A percentile compares a stretch with the other conserved stretches of the same genome.
Evolutionary conservation across 2,888 invertebrate species (phyloP).

Genomic region (Hololepta plana): DNA sequence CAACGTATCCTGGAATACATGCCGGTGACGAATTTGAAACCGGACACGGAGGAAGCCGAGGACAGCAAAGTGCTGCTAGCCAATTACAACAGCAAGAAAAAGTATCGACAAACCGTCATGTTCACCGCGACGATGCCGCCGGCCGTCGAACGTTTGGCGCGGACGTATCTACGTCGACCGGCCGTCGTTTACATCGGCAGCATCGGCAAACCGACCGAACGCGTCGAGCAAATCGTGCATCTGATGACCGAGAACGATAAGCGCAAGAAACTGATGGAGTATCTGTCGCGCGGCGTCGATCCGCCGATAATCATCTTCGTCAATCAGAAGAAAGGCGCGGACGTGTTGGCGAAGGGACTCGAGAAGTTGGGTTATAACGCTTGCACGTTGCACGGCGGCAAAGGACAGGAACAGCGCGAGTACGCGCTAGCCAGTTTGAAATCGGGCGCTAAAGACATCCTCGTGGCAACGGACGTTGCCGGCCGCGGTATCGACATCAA

Average conservation of each 20-base stretch:
- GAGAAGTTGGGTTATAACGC: conserved; percentile 95
- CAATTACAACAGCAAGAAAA: conserved; percentile 91
- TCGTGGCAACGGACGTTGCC: conserved; percentile 98
- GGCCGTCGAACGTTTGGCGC: conserved; percentile 88
- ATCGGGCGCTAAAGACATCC: conserved; percentile 87
- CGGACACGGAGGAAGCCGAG: conserved; percentile 96
- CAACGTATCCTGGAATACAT: conserved; percentile 95
- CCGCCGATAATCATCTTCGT: conserved; percentile 99
- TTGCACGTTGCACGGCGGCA: conserved; percentile 96
- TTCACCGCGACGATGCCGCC: conserved; percentile 99
- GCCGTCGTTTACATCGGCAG: conserved; percentile 95
- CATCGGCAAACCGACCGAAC: conserved; percentile 86
- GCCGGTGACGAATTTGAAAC: conserved; percentile 96
- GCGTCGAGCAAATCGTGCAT: conserved; percentile 93
- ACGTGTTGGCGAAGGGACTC: conserved; percentile 89
- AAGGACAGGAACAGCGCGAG: conserved; percentile 98
- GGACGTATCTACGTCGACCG: conserved; percentile 86
- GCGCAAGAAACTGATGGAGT: conserved; percentile 87
- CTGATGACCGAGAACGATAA: conserved; percentile 94
- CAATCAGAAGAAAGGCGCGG: conserved; percentile 99
- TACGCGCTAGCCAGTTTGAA: conserved; percentile 94
- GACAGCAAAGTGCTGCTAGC: conserved; percentile 55
- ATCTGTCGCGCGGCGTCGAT: conserved; percentile 76
- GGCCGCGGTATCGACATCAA: conserved; percentile 99
- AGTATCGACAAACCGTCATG: conserved; percentile 99